Evolutionary conservation across 2,888 invertebrate species (phyloP), one percentile per base, ranked within the genome.

Genomic region (Nymphalis polychloros): DNA sequence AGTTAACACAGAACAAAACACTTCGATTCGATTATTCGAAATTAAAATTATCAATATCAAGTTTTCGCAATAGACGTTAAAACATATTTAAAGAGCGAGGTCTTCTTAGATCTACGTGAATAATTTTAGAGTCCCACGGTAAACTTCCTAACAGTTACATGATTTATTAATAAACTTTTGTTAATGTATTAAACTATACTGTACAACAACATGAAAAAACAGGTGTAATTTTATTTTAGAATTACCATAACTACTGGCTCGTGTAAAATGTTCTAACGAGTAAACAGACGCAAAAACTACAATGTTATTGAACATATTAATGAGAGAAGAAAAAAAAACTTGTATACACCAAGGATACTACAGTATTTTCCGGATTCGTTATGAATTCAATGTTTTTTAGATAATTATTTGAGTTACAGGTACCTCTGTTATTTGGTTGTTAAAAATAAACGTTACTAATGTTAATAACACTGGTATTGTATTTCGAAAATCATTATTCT

Each of bases 311-410:
- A 35, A 41, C 19, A 41, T 41, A 57, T 41, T 41, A 57, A 41
- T 41, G 41, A 41, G 61, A 35, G 46, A 47, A 48, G 13, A 19
- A 62, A 64, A 62, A 65, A 31, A 31, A 31, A 59, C 69, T 62
- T 16, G 64, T 64, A 69, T 60, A 10, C 17, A 50, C n/a, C 59
- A 63, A 69, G 66, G 66, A 55, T 64, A 35, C 62, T n/a, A 64
- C 55, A 48, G 20, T 59, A 63, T 46, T 60, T 67, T 67, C 67
- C 63, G 63, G 63, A 69, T 53, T 63, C 52, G 55, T 65, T 66
- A 31, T 53, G 41, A 57, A 57, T 57, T 41, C 2, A 41, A 41
- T 13, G 57, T n/a, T 57, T 41, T 57, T 57, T 57, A 35, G 23
- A 3, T 19, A 35, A 57, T 41, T 57, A 41, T 57, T 57, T 1